Evolutionary conservation across 2,113 vertebrate genomes (phyloP).

Genomic region (Spilogale gracilis): DNA sequence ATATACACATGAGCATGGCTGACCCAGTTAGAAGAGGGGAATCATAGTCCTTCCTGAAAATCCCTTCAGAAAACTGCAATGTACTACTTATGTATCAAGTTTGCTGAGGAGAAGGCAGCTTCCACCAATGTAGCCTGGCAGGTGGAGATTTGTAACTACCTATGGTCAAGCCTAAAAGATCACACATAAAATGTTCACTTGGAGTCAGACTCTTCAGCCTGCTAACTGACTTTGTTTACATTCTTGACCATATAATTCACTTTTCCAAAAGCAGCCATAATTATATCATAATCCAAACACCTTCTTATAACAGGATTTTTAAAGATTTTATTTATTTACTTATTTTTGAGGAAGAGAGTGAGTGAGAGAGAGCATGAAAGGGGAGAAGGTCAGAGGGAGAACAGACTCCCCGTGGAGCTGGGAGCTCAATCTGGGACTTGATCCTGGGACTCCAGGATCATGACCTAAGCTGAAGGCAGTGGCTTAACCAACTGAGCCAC

Average conservation of each 20-base stretch:
- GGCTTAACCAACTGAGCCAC: no score
- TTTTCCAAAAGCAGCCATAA: not conserved
- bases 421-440: no score
- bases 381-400: no score
- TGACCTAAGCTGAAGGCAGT: no score
- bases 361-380: no score
- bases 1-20: not conserved
- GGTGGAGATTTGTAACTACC: not conserved
- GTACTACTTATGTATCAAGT: not conserved
- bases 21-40: rapidly evolving
- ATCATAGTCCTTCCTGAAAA: not conserved
- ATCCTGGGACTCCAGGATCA: no score
- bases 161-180: not conserved
- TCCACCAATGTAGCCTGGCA: not conserved
- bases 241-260: not conserved
- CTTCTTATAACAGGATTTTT: not conserved
- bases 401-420: no score
- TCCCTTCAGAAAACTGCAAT: not conserved
- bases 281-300: no score
- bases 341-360: no score
- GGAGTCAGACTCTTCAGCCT: not conserved
- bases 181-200: not conserved
- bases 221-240: not conserved
- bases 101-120: not conserved
- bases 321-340: no score